Conservation (phyloP, 2,113 vertebrate genomes). For the Nettapus auritus region DNA sequence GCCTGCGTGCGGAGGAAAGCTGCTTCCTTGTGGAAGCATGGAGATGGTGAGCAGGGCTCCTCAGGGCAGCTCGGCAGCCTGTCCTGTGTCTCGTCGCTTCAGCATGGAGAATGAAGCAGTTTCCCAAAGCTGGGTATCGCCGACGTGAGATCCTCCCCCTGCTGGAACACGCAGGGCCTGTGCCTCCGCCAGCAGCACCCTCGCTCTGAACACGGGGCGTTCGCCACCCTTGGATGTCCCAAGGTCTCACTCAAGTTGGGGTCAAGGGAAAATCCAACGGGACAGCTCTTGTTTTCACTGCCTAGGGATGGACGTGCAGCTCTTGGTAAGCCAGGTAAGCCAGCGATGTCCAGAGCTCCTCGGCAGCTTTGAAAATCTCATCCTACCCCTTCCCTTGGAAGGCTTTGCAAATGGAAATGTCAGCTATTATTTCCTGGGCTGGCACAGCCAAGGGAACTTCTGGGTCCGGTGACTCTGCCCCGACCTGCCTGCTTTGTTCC, state of each 20-base stretch:
- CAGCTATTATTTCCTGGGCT: neutral
- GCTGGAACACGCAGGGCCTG: neutral
- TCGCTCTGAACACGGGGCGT: neutral
- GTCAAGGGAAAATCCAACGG: neutral
- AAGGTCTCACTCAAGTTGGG: neutral
- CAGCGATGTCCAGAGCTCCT: neutral
- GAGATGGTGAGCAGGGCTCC: neutral
- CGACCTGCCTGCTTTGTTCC: neutral
- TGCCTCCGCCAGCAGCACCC: fast-evolving
- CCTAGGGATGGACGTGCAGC: fast-evolving
- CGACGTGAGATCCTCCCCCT: neutral
- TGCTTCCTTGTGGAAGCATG: fast-evolving
- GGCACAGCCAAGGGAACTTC: neutral
- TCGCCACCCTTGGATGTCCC: fast-evolving
- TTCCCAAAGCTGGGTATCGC: neutral
- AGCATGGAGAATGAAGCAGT: neutral
- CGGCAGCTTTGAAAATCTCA: neutral
- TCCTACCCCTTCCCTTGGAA: neutral
- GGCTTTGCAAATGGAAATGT: neutral
- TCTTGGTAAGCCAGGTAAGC: neutral
- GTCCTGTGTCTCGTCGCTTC: neutral
- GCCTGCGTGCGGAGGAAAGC: neutral
- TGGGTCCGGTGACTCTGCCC: neutral
- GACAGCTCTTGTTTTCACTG: fast-evolving
- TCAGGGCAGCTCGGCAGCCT: neutral